Conservation (phyloP, 2,113 vertebrate genomes). For the Corythornis cristatus region DNA sequence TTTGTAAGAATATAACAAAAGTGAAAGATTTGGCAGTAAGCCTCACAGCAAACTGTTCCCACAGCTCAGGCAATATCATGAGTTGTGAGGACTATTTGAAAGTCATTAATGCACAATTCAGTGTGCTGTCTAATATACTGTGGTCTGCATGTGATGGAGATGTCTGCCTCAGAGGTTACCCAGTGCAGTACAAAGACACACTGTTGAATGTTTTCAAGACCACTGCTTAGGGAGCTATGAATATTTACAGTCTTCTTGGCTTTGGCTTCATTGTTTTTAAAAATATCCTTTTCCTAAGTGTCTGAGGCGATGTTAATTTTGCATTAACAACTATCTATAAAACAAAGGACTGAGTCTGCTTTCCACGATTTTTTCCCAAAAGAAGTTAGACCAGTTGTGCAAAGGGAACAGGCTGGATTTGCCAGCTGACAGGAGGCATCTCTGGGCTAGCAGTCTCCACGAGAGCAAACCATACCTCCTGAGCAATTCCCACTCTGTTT, state of each 20-base stretch:
- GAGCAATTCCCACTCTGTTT: not conserved
- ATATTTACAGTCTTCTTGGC: not conserved
- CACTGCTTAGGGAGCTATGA: not conserved
- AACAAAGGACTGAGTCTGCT: not conserved
- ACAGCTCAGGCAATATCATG: slow-evolving; percentile 43
- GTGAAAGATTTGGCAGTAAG: slow-evolving; percentile 63
- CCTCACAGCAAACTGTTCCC: slow-evolving; percentile 53
- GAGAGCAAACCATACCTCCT: not conserved
- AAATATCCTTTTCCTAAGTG: not conserved
- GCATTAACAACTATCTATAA: not conserved
- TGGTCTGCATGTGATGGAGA: slow-evolving; percentile 34
- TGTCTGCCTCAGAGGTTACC: slow-evolving; percentile 14
- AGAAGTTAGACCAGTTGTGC: not conserved
- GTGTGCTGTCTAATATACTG: not conserved
- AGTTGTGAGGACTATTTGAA: slow-evolving; percentile 45
- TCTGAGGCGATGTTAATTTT: not conserved
- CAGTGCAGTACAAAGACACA: slow-evolving; percentile 8
- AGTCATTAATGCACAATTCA: slow-evolving; percentile 66
- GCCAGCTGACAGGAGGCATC: not conserved
- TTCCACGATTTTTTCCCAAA: not conserved
- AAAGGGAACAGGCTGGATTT: not conserved
- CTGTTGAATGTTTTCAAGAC: not conserved
- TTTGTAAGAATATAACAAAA: slow-evolving; percentile 56
- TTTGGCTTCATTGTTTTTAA: not conserved
- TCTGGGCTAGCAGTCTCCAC: not conserved